Base-by-base conservation (phyloP, 1,140 invertebrate genomes). In the Tachypleus tridentatus region DNA sequence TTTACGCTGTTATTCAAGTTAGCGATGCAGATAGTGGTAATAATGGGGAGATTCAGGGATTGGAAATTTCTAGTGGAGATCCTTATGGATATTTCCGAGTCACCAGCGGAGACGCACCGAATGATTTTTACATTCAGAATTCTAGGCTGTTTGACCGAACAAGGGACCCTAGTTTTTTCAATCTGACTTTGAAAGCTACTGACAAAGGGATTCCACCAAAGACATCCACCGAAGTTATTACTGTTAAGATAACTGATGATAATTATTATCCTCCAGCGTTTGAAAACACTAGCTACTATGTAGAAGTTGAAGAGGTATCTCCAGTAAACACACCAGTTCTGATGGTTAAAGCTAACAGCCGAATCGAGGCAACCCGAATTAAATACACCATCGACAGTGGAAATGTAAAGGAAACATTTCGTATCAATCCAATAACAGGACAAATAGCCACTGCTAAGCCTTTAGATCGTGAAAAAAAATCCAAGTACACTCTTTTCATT, bases 21-120 rank as follows among this genome's bases (percentile, higher is more conserved):
- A 81, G 82, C 9, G 93, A 97, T 74, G 79, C 82, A 11, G 94
- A 98, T 76, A 77, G 78, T 51, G 93, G 92, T 0, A 51, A 65
- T 29, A 71, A 74, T 57, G 94, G 93, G 1, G 80, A 88, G 70
- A 89, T 97, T 51, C 83, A 83, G 8, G 82, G 80, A 57, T 78
- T 97, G n/a, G 86, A 90, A 69, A 95, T 97, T 64, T 84, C 91
- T 4, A 86, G 88, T 58, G 92, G 91, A 0, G 91, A 94, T 76
- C 86, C 89, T 0, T 86, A 92, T 71, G 88, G 88, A 1, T 86
- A 92, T 76, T 95, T 95, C 75, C 81, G 86, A 10, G 83, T 96
- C 47, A 79, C 72, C 49, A 71, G 71, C 29, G 63, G 62, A 3
- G 60, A 61, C 4, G 68, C 69, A 49, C 47, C 66, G 3, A 64